Base-by-base conservation (phyloP, 92 coral and sea anemone species). In the Umimayanthus chanpuru region DNA sequence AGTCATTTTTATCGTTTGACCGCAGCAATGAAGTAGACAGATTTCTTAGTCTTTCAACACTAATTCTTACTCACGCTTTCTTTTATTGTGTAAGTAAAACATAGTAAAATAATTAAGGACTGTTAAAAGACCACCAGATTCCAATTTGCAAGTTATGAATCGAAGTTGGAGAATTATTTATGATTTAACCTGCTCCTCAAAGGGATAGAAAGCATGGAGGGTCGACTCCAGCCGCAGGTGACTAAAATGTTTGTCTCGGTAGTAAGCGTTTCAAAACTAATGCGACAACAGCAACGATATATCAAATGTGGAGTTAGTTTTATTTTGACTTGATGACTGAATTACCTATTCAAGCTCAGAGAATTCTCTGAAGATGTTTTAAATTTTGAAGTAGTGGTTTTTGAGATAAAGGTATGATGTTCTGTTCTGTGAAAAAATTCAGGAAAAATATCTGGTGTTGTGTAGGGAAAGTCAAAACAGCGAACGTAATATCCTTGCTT, bases 101-200 rank as follows among this genome's bases (percentile, higher is more conserved):
- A 81, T 65, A 81, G 58, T 61, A 15, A 65, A 66, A 65, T 81
- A 25, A 81, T 81, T 81, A 81, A 47, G 77, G 21, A 70, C 77
- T 83, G 87, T 83, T 83, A 83, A 83, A 83, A 83, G 87, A 83
- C 87, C 77, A 83, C 87, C 87, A 83, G 76, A 83, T 41, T 47
- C 74, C 78, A 83, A 70, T 83, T 83, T 83, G 87, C 77, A 50
- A 83, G 29, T 43, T 47, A 41, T 83, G 76, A 83, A 83, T 41
- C 50, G 78, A 83, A 82, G 41, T 83, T 16, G 40, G 56, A 44
- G 87, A 83, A 83, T 83, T 83, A 83, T 83, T 83, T 25, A 83
- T 83, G 87, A 49, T 70, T 68, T 70, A n/a, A 83, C 87, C 78
- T 68, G 87, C 40, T 44, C 44, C 87, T 26, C 44, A 70, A 83